Evolutionary conservation across 2,113 vertebrate genomes (phyloP), one percentile per base, ranked within the genome.

Genomic region (Alaudala cheleensis): DNA sequence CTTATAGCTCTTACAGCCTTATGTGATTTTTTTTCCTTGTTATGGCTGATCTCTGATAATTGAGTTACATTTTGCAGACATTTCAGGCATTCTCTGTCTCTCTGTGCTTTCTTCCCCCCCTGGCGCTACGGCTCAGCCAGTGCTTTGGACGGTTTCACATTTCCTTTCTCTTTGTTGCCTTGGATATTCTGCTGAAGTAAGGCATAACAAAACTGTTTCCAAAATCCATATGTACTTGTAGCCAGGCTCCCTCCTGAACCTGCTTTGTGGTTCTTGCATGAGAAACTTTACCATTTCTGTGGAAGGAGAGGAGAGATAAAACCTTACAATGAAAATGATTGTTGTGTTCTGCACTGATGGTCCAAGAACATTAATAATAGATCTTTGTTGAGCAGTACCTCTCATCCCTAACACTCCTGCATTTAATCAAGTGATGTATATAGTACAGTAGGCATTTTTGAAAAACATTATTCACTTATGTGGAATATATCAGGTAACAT

Each of bases 1-100:
- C 96, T 97, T 97, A 96, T 92, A 96, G 97, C 97, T 97, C 95
- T 94, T 98, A 95, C 92, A 98, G 94, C 96, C 97, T 97, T 95
- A 97, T 96, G 96, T 93, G 93, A 96, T 97, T 96, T 96, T 86
- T 81, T 84, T 83, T 60, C 89, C 90, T 91, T 97, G 96, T 97
- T 97, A 96, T 95, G 94, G 96, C 95, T 97, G 96, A 97, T 97
- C 96, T 95, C 91, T 92, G 96, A 97, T 97, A 97, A 97, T 95
- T 96, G 95, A 97, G 95, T 97, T 97, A 92, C 73, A 95, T 97
- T 97, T 97, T 95, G 95, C 86, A 95, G 87, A 94, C 93, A 91
- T 96, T 97, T 97, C 93, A 96, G 83, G 93, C 86, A 61, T 95
- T 93, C 94, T 95, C 88, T 95, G 91, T 94, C 90, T 92, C 94